Percentiles rank a stretch among this genome's conserved stretches.
Evolutionary conservation across 2,113 vertebrate genomes (phyloP).

Genomic region (Phalacrocorax brasilianus): DNA sequence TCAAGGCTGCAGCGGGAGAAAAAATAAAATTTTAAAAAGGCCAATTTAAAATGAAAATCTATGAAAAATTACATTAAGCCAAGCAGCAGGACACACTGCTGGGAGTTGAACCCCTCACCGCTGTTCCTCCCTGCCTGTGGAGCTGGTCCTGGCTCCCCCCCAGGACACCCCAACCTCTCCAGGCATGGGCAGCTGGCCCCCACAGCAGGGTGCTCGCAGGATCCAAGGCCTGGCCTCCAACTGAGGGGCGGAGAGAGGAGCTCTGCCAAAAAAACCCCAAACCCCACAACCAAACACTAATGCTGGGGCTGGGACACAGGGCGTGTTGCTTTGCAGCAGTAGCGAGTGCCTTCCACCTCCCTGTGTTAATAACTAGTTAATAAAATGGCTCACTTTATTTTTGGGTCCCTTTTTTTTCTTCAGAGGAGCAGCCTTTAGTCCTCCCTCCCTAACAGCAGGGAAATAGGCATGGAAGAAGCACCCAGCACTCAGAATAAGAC

Average conservation of each 20-base stretch:
- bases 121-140: background rate
- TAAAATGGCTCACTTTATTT: background rate
- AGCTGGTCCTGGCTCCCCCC: background rate
- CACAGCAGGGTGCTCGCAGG: background rate
- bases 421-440: background rate
- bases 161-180: background rate
- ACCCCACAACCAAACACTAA: background rate
- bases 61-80: background rate
- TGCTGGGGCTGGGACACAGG: background rate
- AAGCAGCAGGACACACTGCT: background rate
- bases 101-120: background rate
- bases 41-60: background rate
- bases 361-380: background rate
- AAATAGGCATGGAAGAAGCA: background rate
- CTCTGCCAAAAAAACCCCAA: background rate
- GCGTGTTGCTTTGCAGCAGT: accelerated
- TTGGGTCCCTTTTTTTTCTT: background rate
- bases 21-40: too few relatives aligned
- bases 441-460: background rate
- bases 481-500: accelerated
- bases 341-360: background rate
- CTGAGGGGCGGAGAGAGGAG: background rate
- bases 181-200: background rate
- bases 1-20: background rate
- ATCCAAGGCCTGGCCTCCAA: background rate